Evolutionary conservation across 1,140 invertebrate species (phyloP), one percentile per base, ranked within the genome.

Genomic region (Zaprionus lachaisei): DNA sequence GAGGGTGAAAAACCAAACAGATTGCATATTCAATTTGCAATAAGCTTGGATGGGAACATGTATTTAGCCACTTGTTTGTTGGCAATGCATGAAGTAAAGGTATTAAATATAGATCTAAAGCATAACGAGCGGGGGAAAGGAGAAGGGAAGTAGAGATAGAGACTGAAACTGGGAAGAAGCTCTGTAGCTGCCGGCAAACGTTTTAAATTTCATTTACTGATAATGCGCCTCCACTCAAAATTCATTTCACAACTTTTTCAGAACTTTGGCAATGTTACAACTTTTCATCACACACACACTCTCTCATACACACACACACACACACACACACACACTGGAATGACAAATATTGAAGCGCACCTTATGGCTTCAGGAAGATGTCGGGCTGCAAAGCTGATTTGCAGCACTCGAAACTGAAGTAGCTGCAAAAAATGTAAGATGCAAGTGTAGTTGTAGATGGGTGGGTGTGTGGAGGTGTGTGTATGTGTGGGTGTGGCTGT

Each of bases 171-270:
- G 41, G 6, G 2, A 44, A n/a, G 7, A 28, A 38, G 17, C 31
- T 11, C 47, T 17, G 17, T 24, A 7, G 9, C 17, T 31, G 31
- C 65, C 60, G 72, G 70, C 54, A 69, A 87, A 72, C 67, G 77
- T 75, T 86, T 86, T 79, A 78, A 89, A 87, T 87, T 87, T 89
- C 74, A 87, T 89, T 87, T 83, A 73, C 80, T 83, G 84, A 87
- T 87, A 83, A 87, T 89, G 68, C 69, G 51, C 31, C 54, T 80
- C 57, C 68, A 62, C 71, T 78, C 65, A 79, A 69, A 76, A 83
- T 83, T 83, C 74, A 82, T 83, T 87, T 81, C 67, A 75, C 80
- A 86, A 87, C 77, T 87, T 83, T 72, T 64, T 75, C 62, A 69
- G 56, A 57, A 83, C 72, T 68, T 79, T 72, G 67, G 17, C 47